A percentile compares a stretch with the other conserved stretches of the same genome.
Conservation (phyloP, 1,140 invertebrate species). For the Nebria ingens region DNA sequence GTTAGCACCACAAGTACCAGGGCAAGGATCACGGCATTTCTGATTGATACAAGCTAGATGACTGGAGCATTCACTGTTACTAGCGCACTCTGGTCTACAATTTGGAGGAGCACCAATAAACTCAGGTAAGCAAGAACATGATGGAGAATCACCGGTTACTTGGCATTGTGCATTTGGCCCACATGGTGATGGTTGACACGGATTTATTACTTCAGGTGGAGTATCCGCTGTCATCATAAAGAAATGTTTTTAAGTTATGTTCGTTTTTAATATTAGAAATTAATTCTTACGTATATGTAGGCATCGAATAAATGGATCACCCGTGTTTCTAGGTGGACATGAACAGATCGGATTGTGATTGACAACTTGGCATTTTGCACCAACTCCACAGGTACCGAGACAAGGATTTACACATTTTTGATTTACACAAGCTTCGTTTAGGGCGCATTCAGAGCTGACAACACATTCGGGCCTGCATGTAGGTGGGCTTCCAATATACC, state of each 20-base stretch:
- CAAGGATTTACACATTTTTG: conserved; percentile 67
- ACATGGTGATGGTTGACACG: conserved; percentile 73
- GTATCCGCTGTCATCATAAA: conserved; percentile 27
- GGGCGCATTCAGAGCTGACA: conserved; percentile 59
- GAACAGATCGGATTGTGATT: conserved; percentile 59
- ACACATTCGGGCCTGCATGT: conserved; percentile 61
- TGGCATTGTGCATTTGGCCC: conserved; percentile 68
- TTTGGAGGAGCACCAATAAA: conserved; percentile 62
- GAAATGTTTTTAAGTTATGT: conserved; percentile 47
- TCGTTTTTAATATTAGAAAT: conserved; percentile 2
- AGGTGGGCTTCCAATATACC: conserved; percentile 59
- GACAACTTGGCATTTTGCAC: conserved; percentile 58
- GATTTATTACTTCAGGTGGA: conserved; percentile 41
- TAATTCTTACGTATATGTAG: conserved; percentile 29
- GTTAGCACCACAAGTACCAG: conserved; percentile 52
- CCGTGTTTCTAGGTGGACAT: conserved; percentile 58
- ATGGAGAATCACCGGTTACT: conserved; percentile 67
- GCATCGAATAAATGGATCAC: conserved; percentile 56
- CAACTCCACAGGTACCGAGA: conserved; percentile 54
- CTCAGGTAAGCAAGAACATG: conserved; percentile 60
- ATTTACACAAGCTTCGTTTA: conserved; percentile 57
- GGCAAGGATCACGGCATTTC: conserved; percentile 56
- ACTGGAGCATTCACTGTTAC: conserved; percentile 52
- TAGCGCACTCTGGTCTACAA: conserved; percentile 64
- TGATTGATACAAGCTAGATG: conserved; percentile 49